A percentile compares a stretch with the other conserved stretches of the same genome.
These are phyloP conservation scores for Zaprionus gabonicus DNA, from an alignment of 1,140 invertebrate genomes.

Conservation along the genomic window DNA sequence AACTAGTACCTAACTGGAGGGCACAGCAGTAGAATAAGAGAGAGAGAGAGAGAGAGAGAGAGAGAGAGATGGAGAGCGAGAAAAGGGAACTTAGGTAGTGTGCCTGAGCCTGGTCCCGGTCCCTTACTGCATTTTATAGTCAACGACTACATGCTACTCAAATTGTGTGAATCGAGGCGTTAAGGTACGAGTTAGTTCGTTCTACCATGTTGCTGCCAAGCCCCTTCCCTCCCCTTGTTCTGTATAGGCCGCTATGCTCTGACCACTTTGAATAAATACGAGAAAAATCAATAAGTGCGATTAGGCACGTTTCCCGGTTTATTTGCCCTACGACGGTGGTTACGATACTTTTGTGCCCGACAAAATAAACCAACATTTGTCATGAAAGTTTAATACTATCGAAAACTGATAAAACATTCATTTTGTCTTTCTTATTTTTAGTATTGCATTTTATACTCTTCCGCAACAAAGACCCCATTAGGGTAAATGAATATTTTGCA, in stretches of 20 bases:
- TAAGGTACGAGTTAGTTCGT: conserved; percentile 83
- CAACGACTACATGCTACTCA: conserved; percentile 76
- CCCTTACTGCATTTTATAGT: conserved; percentile 73
- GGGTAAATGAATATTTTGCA: conserved; percentile 45
- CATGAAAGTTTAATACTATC: not conserved
- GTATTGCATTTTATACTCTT: conserved; percentile 33
- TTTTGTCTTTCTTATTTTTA: conserved; percentile 9
- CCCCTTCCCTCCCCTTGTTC: not conserved
- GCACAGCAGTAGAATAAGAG: not conserved
- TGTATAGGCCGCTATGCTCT: conserved; percentile 22
- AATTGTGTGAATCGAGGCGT: conserved; percentile 82
- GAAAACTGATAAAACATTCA: conserved; percentile 26
- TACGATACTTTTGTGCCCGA: conserved; percentile 8
- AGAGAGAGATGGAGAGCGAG: too few relatives aligned
- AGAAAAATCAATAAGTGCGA: conserved; percentile 80
- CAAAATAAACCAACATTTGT: conserved; percentile 15
- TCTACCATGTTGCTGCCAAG: conserved; percentile 65
- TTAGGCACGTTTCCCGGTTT: conserved; percentile 79
- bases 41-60: not conserved
- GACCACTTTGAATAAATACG: conserved; percentile 71
- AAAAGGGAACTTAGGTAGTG: conserved; percentile 19
- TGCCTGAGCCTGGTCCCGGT: conserved; percentile 7
- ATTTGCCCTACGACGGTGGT: conserved; percentile 68
- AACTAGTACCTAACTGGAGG: conserved; percentile 3
- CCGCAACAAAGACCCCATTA: conserved; percentile 61